Base-by-base conservation (phyloP, 2,888 invertebrate species). In the Gasteruption jaculator region DNA sequence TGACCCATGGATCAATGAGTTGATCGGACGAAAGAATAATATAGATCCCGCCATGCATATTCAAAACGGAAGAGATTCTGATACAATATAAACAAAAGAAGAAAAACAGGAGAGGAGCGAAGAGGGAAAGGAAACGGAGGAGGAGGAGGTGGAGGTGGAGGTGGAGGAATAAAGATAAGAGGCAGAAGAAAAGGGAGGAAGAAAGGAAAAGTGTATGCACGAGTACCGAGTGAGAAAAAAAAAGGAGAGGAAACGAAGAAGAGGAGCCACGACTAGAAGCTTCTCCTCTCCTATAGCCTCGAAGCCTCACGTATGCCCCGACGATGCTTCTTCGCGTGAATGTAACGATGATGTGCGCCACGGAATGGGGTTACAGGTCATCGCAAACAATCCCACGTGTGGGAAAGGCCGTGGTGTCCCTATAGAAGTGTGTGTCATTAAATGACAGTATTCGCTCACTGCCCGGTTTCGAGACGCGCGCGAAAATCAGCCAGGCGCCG, bases 1-100 rank as follows among this genome's bases (percentile, higher is more conserved):
- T 65, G 68, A 66, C 68, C 67, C 50, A 53, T 52, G 58, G 66
- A 68, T 68, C 64, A 67, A 67, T 58, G 63, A 64, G 54, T 60
- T n/a, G 65, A 64, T 66, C 60, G 57, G 50, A n/a, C n/a, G n/a
- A n/a, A n/a, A n/a, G n/a, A n/a, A n/a, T n/a, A n/a, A n/a, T 30
- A 45, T 34, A 46, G 42, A 35, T 19, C 26, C 25, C 39, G 35
- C 16, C n/a, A 57, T 64, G 47, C 60, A 64, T 64, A 63, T 63
- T 61, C 60, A 61, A 57, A 52, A 27, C n/a, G n/a, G n/a, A n/a
- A n/a, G n/a, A n/a, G n/a, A n/a, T n/a, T n/a, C n/a, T n/a, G n/a
- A n/a, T n/a, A n/a, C n/a, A n/a, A n/a, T n/a, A n/a, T n/a, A n/a
- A n/a, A n/a, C n/a, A n/a, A n/a, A n/a, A n/a, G n/a, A n/a, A n/a